phyloP scores from a whole-genome alignment of 2,797 vertebrate species.

The Sardinella longiceps region DNA sequence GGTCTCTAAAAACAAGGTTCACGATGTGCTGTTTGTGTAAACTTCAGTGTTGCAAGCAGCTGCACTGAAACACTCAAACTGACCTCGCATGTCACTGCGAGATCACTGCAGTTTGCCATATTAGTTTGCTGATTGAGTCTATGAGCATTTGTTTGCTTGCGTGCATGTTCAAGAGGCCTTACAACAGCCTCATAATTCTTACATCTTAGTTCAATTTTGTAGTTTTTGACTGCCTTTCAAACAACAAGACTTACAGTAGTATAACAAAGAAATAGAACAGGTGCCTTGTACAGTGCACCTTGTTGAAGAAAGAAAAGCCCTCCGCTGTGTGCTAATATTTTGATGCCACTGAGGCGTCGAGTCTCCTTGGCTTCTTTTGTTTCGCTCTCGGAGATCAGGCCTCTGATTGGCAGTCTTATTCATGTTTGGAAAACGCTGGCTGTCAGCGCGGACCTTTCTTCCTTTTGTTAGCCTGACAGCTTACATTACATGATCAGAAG shows the following conservation, averaged over 20 bases:
- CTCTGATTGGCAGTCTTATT: conserved; percentile 33
- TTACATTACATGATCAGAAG: conserved; percentile 38
- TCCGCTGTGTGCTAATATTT: conserved; percentile 28
- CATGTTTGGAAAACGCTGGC: conserved; percentile 30
- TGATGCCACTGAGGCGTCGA: conserved; percentile 17
- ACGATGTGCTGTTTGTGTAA: not conserved
- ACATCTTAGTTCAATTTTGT: not conserved
- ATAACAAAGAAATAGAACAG: not conserved
- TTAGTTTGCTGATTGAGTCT: not conserved
- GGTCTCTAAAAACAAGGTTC: not conserved
- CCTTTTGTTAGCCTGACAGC: conserved; percentile 37
- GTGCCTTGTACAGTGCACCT: not conserved
- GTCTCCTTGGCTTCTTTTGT: conserved; percentile 3
- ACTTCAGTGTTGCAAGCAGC: not conserved
- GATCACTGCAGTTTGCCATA: not conserved
- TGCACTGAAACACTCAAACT: not conserved
- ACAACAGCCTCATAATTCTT: too few species aligned
- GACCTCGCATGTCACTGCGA: not conserved
- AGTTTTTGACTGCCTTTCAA: not conserved
- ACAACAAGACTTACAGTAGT: not conserved
- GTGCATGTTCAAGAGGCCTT: too few species aligned
- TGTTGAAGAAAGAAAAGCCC: not conserved
- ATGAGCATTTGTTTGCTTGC: not conserved
- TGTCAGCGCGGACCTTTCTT: conserved; percentile 32
- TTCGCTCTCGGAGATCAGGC: not conserved